These are phyloP conservation scores for Trissoscelio sp. DNA, from an alignment of 2,888 invertebrate species.

Conservation along the genomic window DNA sequence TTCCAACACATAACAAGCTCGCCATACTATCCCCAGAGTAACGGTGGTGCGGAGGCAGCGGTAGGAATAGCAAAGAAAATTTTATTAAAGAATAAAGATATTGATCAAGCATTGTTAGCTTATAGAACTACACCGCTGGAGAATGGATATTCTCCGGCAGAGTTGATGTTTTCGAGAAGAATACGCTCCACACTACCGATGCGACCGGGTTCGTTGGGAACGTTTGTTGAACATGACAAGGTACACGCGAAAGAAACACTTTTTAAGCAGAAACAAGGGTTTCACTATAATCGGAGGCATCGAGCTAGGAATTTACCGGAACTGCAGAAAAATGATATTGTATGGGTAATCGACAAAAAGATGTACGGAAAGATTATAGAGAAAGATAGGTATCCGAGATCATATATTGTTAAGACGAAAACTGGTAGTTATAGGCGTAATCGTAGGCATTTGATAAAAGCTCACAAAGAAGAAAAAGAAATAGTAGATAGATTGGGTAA, in stretches of 20 bases:
- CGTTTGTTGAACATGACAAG: background rate
- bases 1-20: slow-evolving; percentile 69
- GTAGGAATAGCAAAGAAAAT: slow-evolving; percentile 42
- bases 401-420: too few species aligned
- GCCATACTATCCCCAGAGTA: slow-evolving; percentile 69
- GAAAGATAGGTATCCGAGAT: too few species aligned
- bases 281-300: too few species aligned
- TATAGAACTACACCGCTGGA: background rate
- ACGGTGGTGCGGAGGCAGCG: slow-evolving; percentile 66
- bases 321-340: too few species aligned
- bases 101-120: background rate
- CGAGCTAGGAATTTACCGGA: too few species aligned
- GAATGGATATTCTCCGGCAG: background rate
- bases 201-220: background rate
- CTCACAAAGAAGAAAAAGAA: too few species aligned
- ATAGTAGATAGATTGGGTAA: too few species aligned
- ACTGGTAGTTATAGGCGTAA: too few species aligned
- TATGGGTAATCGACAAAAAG: too few species aligned
- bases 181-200: background rate
- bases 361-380: background rate
- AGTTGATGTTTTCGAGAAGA: background rate
- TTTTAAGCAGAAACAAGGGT: too few species aligned
- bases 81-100: background rate
- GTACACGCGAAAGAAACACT: background rate
- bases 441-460: too few species aligned